Evolutionary conservation across 2,797 vertebrate species (phyloP).

Genomic region (Cyclura pinguis): DNA sequence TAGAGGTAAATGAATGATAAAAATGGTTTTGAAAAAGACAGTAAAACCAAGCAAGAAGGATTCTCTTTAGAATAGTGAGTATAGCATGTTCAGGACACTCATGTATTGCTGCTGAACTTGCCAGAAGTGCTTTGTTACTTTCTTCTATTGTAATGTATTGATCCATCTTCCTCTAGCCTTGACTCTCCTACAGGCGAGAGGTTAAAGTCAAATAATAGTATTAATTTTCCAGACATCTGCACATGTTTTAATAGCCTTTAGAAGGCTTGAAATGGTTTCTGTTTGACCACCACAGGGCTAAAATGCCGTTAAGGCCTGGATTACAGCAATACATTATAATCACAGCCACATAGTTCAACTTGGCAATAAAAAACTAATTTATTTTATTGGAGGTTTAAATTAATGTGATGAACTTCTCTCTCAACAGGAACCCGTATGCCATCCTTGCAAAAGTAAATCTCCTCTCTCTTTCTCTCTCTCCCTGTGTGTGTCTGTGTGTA

Average conservation of each 20-base stretch:
- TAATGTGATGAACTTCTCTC: slow-evolving; percentile 68
- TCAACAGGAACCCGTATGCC: slow-evolving; percentile 48
- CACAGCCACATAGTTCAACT: slow-evolving; percentile 70
- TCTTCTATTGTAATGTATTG: slow-evolving; percentile 73
- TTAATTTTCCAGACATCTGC: slow-evolving; percentile 86
- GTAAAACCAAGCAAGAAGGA: slow-evolving; percentile 60
- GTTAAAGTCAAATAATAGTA: slow-evolving; percentile 82
- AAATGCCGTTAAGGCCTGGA: slow-evolving; percentile 80
- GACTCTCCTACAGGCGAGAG: slow-evolving; percentile 79
- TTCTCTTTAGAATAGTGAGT: slow-evolving; percentile 51
- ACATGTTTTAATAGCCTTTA: slow-evolving; percentile 84
- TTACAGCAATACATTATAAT: slow-evolving; percentile 79
- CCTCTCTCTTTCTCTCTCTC: neutral
- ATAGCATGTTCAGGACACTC: slow-evolving; percentile 40
- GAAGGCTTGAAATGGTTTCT: slow-evolving; percentile 80
- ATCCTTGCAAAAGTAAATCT: slow-evolving; percentile 50
- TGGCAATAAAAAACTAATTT: slow-evolving; percentile 79
- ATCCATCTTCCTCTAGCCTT: slow-evolving; percentile 78
- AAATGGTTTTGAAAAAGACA: slow-evolving; percentile 43
- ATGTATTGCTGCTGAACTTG: slow-evolving; percentile 56
- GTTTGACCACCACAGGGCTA: slow-evolving; percentile 81
- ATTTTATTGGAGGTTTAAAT: slow-evolving; percentile 77
- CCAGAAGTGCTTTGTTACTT: slow-evolving; percentile 65
- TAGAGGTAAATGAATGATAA: slow-evolving; percentile 67
- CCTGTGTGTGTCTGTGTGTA: neutral